phyloP scores from a whole-genome alignment of 2,797 vertebrate species.

The Acanthurus leucopareius region DNA sequence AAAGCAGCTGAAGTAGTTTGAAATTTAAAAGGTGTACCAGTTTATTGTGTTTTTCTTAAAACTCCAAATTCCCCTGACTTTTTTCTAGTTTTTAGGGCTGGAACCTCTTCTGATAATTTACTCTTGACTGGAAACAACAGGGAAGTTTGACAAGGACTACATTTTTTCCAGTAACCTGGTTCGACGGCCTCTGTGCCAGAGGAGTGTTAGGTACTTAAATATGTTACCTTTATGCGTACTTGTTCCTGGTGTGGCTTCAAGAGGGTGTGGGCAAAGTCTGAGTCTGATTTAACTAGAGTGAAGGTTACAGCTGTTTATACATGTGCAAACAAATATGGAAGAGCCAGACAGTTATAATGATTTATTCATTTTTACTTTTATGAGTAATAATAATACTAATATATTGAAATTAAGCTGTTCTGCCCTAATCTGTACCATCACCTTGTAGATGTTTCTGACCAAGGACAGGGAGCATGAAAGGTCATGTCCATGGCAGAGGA shows the following conservation, averaged over 20 bases:
- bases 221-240: constrained; percentile 45
- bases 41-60: too few species aligned
- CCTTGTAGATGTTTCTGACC: constrained; percentile 28
- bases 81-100: background rate
- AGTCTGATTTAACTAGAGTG: background rate
- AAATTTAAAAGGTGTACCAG: background rate
- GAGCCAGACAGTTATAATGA: too few species aligned
- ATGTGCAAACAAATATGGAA: background rate
- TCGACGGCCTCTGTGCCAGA: rapidly evolving
- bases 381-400: background rate
- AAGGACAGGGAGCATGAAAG: constrained; percentile 35
- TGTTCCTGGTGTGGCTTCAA: constrained; percentile 42
- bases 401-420: background rate
- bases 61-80: too few species aligned
- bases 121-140: background rate
- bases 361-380: background rate
- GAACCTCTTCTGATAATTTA: background rate
- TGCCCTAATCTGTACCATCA: background rate
- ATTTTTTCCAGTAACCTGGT: background rate
- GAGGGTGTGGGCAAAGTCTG: constrained; percentile 16
- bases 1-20: background rate
- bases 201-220: background rate
- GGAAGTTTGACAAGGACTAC: background rate
- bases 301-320: constrained; percentile 9
- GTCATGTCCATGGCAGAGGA: constrained; percentile 31